These are phyloP conservation scores for Chaitophorus viminalis DNA, from an alignment of 2,888 invertebrate species.

Conservation along the genomic window DNA sequence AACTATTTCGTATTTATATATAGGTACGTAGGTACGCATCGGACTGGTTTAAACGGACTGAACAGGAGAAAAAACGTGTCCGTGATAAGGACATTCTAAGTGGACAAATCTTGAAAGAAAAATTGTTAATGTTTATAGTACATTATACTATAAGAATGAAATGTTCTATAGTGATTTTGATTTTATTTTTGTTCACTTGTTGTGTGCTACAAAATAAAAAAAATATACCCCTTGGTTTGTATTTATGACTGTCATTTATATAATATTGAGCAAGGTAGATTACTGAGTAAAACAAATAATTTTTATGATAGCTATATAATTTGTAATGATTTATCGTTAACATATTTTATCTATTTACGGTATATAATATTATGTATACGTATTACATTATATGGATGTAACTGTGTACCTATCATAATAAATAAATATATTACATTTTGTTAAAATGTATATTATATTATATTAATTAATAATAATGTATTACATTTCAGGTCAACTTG, in stretches of 20 bases:
- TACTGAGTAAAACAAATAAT: neutral
- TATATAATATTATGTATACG: neutral
- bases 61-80: neutral
- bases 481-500: no score
- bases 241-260: neutral
- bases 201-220: neutral
- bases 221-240: neutral
- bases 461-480: no score
- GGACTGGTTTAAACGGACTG: no score
- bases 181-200: neutral
- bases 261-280: neutral
- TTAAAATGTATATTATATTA: no score
- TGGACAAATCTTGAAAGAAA: neutral
- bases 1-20: no score
- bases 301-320: neutral
- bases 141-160: neutral
- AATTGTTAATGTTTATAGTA: neutral
- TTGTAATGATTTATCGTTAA: no score
- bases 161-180: neutral
- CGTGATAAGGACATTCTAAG: neutral
- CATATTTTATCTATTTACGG: neutral
- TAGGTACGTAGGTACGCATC: no score
- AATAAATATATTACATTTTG: no score
- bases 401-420: no score
- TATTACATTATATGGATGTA: no score